Percentiles rank a stretch among this genome's conserved stretches.
These are phyloP conservation scores for Agrenia bidenticulata DNA, from an alignment of 2,888 invertebrate species.

Conservation along the genomic window DNA sequence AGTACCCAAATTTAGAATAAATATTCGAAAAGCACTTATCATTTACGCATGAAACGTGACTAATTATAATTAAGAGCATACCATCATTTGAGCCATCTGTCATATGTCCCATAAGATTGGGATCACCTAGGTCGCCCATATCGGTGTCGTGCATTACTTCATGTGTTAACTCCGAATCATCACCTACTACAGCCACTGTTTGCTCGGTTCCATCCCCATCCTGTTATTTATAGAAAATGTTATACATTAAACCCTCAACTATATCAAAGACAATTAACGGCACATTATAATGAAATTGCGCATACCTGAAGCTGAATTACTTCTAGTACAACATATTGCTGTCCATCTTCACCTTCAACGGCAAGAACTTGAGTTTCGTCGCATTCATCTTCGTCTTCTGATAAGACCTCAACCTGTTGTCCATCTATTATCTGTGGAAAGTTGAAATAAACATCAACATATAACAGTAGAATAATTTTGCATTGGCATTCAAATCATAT, in stretches of 20 bases:
- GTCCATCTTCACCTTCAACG: conserved; percentile 71
- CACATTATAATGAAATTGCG: neutral
- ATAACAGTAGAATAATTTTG: conserved; percentile 10
- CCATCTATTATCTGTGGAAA: conserved; percentile 54
- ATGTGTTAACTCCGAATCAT: conserved; percentile 59
- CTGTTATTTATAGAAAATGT: too few relatives aligned
- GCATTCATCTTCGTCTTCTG: conserved; percentile 57
- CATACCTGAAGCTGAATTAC: conserved; percentile 70
- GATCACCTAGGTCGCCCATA: conserved; percentile 51
- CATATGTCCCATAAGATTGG: conserved; percentile 53
- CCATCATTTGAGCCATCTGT: conserved; percentile 29
- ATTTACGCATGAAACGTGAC: too few relatives aligned
- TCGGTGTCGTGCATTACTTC: conserved; percentile 57
- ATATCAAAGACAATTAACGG: too few relatives aligned
- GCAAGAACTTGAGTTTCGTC: conserved; percentile 67
- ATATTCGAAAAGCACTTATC: neutral
- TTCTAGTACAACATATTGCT: conserved; percentile 86
- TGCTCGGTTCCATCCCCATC: conserved; percentile 56
- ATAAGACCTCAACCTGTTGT: conserved; percentile 58
- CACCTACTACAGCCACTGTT: conserved; percentile 60
- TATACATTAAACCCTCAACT: too few relatives aligned
- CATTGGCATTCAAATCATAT: neutral
- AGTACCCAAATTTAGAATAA: neutral
- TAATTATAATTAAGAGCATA: neutral
- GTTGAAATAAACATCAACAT: neutral